A percentile compares a stretch with the other conserved stretches of the same genome.
These are phyloP conservation scores for Camelus dromedarius DNA, from an alignment of 2,113 vertebrate genomes.

Conservation along the genomic window DNA sequence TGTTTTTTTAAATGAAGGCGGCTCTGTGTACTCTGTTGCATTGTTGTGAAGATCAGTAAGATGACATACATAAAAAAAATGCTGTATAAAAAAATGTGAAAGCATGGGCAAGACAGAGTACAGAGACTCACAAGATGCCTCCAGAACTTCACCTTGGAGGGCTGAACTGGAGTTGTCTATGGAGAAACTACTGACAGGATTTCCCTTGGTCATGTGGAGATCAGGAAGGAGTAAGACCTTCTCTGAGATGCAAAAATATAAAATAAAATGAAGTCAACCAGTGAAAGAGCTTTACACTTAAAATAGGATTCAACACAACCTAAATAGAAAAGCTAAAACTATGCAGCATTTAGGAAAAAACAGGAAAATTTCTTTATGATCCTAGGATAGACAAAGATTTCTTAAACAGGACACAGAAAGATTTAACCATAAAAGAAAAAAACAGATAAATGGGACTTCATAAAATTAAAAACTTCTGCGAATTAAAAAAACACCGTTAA, in stretches of 20 bases:
- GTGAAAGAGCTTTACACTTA: not conserved
- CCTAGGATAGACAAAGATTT: not conserved
- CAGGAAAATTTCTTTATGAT: not conserved
- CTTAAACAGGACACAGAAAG: conserved; percentile 4
- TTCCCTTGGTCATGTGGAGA: not conserved
- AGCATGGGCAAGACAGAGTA: not conserved
- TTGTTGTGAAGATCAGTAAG: not conserved
- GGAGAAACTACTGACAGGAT: not conserved
- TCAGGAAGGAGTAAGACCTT: not conserved
- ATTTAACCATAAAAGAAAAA: conserved; percentile 40
- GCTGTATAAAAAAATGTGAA: conserved; percentile 14
- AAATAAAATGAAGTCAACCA: conserved; percentile 20
- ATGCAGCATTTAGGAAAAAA: not conserved
- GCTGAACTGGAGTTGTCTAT: not conserved
- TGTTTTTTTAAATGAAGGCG: not conserved
- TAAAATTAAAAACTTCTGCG: conserved; percentile 36
- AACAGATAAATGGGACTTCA: not conserved
- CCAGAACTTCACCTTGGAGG: not conserved
- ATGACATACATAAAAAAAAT: conserved; percentile 14
- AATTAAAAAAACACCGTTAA: not conserved
- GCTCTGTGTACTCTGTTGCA: not conserved
- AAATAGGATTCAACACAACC: conserved; percentile 22
- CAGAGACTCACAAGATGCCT: not conserved
- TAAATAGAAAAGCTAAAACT: conserved; percentile 38
- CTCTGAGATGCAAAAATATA: conserved; percentile 18